Evolutionary conservation across 30 jellyfish, hydroid and myxozoan species (phyloP).

Genomic region (Hydra vulgaris): DNA sequence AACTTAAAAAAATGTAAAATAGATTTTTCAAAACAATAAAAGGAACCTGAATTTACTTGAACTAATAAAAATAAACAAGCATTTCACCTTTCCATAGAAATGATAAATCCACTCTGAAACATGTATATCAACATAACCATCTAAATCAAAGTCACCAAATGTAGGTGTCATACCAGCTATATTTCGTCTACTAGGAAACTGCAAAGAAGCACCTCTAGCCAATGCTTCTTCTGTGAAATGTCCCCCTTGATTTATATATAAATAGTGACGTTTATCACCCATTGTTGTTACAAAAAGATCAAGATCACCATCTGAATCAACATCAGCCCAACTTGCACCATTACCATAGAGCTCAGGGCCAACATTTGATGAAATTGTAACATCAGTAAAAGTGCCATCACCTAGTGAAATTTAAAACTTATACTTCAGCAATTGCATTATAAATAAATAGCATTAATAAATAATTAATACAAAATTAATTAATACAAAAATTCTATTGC

Average conservation of each 20-base stretch:
- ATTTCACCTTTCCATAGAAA: constrained; percentile 12
- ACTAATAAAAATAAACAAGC: too few relatives aligned
- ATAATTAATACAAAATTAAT: too few relatives aligned
- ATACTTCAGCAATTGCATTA: too few relatives aligned
- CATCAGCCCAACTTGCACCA: constrained; percentile 94
- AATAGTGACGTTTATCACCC: constrained; percentile 78
- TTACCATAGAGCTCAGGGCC: constrained; percentile 84
- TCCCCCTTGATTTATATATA: constrained; percentile 83
- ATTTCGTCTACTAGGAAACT: constrained; percentile 53
- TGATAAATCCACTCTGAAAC: constrained; percentile 88
- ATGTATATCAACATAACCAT: constrained; percentile 83
- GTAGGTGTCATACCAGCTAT: constrained; percentile 90
- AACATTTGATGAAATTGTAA: constrained; percentile 66
- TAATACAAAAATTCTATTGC: too few relatives aligned
- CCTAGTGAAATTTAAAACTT: constrained; percentile 23
- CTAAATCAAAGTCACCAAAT: constrained; percentile 87
- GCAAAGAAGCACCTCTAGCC: constrained; percentile 46
- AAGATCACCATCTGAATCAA: constrained; percentile 94
- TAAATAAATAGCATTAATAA: too few relatives aligned
- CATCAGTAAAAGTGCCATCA: constrained; percentile 85
- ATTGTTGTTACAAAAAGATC: constrained; percentile 83
- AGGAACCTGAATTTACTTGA: too few relatives aligned
- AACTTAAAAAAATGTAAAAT: too few relatives aligned
- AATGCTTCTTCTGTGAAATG: constrained; percentile 78
- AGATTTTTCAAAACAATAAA: too few relatives aligned